Evolutionary conservation across 2,113 vertebrate genomes (phyloP).

Genomic region (human (Homo sapiens)): GRCh38 chr1:36696501-36697000

Average conservation of each 20-base stretch:
- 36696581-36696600: not conserved
- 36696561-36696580: not conserved
- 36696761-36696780: not conserved
- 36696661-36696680: slow-evolving; percentile 48
- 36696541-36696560: not conserved
- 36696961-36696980: not conserved
- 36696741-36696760: not conserved
- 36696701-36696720: slow-evolving; percentile 31
- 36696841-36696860: not conserved
- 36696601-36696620: not conserved
- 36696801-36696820: not conserved
- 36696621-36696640: slow-evolving; percentile 48
- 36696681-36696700: not conserved
- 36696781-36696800: not conserved
- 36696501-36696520: not conserved
- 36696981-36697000: not conserved
- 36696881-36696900: not conserved
- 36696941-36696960: not conserved
- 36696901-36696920: not conserved
- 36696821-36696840: not conserved
- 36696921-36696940: not conserved
- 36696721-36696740: not conserved
- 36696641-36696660: slow-evolving; percentile 58
- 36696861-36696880: not conserved
- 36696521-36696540: not conserved